phyloP scores from a whole-genome alignment of 2,888 invertebrate genomes.

The Dynastes tityus region DNA sequence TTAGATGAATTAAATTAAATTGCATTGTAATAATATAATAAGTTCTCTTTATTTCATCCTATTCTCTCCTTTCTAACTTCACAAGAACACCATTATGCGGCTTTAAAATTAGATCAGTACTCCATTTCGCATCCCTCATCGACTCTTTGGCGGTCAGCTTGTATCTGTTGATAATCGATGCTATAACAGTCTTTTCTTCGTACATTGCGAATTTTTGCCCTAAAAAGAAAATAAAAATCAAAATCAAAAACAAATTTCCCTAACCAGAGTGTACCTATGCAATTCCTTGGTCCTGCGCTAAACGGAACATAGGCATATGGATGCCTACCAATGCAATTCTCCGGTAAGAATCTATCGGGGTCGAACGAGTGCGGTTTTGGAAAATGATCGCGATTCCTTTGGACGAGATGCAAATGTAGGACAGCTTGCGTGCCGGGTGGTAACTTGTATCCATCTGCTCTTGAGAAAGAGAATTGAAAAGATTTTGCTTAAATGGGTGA shows the following conservation, averaged over 20 bases:
- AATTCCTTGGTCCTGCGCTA: slow-evolving; percentile 45
- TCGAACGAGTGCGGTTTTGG: slow-evolving; percentile 65
- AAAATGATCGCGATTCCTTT: slow-evolving; percentile 66
- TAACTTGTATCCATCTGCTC: slow-evolving; percentile 61
- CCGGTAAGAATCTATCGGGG: slow-evolving; percentile 66
- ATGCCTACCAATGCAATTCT: slow-evolving; percentile 61
- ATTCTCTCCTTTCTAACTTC: slow-evolving; percentile 53
- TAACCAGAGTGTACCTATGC: slow-evolving; percentile 27
- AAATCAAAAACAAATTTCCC: background rate
- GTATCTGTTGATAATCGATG: slow-evolving; percentile 58
- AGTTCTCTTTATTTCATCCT: too few relatives aligned
- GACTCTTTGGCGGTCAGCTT: slow-evolving; percentile 57
- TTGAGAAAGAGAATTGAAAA: slow-evolving; percentile 32
- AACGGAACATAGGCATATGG: slow-evolving; percentile 43
- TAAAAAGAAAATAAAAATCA: slow-evolving; percentile 27
- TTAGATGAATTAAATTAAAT: background rate
- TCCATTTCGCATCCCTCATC: slow-evolving; percentile 54
- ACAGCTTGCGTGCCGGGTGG: slow-evolving; percentile 60
- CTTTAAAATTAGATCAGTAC: slow-evolving; percentile 53
- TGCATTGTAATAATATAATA: background rate
- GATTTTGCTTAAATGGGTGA: too few relatives aligned
- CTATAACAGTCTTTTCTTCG: slow-evolving; percentile 59
- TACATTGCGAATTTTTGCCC: slow-evolving; percentile 61
- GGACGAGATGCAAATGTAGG: slow-evolving; percentile 63
- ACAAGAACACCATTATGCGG: slow-evolving; percentile 58